Conservation (phyloP, 2,888 invertebrate species). For the Andrena fulva region DNA sequence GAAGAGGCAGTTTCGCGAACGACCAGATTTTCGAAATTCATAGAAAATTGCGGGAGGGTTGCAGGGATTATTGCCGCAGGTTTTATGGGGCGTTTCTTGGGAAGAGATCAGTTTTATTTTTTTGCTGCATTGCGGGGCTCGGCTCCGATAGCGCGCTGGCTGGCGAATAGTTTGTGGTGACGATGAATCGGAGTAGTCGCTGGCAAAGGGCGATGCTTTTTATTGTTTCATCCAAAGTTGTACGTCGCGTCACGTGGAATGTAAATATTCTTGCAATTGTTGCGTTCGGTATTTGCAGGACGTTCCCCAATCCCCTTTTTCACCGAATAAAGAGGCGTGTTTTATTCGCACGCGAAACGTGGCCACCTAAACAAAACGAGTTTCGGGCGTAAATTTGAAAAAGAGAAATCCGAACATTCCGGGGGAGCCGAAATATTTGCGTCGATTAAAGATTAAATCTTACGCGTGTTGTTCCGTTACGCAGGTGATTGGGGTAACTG, state of each 20-base stretch:
- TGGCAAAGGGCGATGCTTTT: neutral
- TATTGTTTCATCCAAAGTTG: constrained; percentile 5
- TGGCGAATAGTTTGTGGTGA: constrained; percentile 7
- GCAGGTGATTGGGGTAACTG: too few relatives aligned
- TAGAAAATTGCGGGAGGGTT: constrained; percentile 14
- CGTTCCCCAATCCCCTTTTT: neutral
- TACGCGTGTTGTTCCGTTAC: too few relatives aligned
- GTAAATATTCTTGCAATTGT: constrained; percentile 16
- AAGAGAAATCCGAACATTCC: neutral
- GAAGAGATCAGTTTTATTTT: neutral
- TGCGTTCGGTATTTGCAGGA: neutral
- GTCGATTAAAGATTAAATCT: neutral
- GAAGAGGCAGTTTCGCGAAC: neutral
- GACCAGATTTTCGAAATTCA: constrained; percentile 16
- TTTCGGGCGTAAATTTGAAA: neutral
- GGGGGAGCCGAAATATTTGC: neutral
- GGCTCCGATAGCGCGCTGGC: neutral
- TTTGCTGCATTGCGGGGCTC: constrained; percentile 7
- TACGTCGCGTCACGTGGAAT: neutral
- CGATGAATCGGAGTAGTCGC: constrained; percentile 13
- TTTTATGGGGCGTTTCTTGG: constrained; percentile 7
- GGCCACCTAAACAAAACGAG: neutral
- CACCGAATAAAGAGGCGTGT: neutral
- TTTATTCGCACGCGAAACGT: neutral
- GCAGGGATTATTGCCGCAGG: neutral